Conservation (phyloP, 2,888 invertebrate species). For the Meiosimyza decipiens region DNA sequence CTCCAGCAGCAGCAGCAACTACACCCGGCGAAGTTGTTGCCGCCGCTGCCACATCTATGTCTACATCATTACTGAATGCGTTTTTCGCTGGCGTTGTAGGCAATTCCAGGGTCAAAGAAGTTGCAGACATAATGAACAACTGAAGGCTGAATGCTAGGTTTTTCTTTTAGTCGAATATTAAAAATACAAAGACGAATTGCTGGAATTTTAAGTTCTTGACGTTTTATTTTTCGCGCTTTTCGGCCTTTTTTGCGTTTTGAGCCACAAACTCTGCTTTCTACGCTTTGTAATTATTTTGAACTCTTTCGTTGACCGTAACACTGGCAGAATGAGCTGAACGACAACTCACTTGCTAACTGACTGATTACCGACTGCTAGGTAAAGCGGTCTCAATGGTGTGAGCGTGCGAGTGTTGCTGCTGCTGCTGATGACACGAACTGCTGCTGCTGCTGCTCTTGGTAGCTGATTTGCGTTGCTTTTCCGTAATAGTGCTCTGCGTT, state of each 20-base stretch:
- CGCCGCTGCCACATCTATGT: not conserved
- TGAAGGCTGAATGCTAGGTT: not conserved
- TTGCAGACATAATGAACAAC: conserved; percentile 14
- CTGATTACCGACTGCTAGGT: conserved; percentile 15
- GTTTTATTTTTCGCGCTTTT: no score
- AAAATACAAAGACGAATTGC: not conserved
- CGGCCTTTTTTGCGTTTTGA: no score
- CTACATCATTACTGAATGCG: not conserved
- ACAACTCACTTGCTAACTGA: conserved; percentile 11
- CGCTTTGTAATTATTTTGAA: not conserved
- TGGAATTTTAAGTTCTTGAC: not conserved
- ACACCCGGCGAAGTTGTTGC: not conserved
- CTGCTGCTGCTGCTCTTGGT: conserved; percentile 4
- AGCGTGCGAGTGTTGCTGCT: conserved; percentile 8
- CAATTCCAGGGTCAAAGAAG: conserved; percentile 33
- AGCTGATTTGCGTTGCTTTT: not conserved
- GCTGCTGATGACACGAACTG: not conserved
- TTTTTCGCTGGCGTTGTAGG: not conserved
- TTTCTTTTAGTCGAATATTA: not conserved
- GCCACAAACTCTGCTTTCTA: no score
- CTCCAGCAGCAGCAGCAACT: not conserved
- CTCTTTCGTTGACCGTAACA: conserved; percentile 15
- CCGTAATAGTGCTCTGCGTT: not conserved
- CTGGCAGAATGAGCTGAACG: conserved; percentile 23
- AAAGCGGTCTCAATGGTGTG: not conserved